Evolutionary conservation across 1,140 invertebrate species (phyloP).

Genomic region (Papilio helenus): DNA sequence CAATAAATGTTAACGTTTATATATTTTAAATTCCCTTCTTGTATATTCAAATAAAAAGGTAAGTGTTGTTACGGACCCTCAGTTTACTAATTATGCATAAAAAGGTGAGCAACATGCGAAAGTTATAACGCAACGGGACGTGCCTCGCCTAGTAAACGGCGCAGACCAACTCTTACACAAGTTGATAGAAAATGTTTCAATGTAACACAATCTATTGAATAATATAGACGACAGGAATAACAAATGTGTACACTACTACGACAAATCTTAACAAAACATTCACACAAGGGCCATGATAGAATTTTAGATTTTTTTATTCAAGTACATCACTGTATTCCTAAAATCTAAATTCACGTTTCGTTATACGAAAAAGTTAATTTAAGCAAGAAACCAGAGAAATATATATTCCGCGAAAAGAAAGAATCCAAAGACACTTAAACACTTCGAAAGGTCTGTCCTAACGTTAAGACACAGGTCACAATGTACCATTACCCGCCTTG

Average conservation of each 20-base stretch:
- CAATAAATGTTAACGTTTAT: neutral
- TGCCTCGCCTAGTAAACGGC: neutral
- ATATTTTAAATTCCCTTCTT: neutral
- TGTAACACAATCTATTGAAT: neutral
- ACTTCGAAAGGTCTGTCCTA: too few species aligned
- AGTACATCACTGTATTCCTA: too few species aligned
- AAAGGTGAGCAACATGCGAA: conserved; percentile 12
- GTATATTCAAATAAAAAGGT: neutral
- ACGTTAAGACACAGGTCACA: too few species aligned
- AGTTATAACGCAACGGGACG: conserved; percentile 21
- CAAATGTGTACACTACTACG: conserved; percentile 6
- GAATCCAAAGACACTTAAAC: too few species aligned
- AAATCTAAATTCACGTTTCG: too few species aligned
- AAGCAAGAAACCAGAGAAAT: too few species aligned
- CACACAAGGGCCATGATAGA: neutral
- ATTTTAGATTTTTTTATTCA: neutral
- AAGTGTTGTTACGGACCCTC: neutral
- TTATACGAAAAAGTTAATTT: too few species aligned
- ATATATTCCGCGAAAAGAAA: too few species aligned
- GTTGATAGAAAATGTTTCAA: conserved; percentile 1
- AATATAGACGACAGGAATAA: conserved; percentile 16
- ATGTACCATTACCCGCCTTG: too few species aligned
- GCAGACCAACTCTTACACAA: neutral
- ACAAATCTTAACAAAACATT: neutral
- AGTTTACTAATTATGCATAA: conserved; percentile 1